Base-by-base conservation (phyloP, 92 coral and sea anemone genomes). In the Umimayanthus chanpuru region DNA sequence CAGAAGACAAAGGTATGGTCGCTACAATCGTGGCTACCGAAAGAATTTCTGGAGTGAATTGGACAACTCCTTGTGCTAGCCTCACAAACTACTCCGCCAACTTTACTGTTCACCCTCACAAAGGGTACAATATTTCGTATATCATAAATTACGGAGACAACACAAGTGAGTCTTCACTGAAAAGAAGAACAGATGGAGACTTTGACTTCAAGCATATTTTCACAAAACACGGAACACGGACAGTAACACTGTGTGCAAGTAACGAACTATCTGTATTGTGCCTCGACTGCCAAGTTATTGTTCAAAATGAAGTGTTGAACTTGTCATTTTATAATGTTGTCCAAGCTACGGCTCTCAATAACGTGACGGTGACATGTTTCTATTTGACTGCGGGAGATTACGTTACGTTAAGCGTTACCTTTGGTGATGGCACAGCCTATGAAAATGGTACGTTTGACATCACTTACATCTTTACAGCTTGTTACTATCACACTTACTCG, bases 391-490 rank as follows among this genome's bases (percentile, higher is more conserved):
- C 81, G 16, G 99, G 99, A 30, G 90, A 88, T 84, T 89, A 76
- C 11, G 93, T 96, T 4, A 91, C 91, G 23, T 68, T 95, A 29
- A 85, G 81, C 2, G 89, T 91, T 21, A 91, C 93, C 80, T 93
- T 92, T 36, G 94, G 93, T 20, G 98, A 96, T 79, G 94, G 93
- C 18, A 70, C 82, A 2, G 64, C 87, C 10, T 43, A 79, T 70
- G 79, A 81, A 6, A 96, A 93, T 47, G 98, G 98, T 20, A 91
- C 99, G 11, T 96, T 93, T 58, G 93, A 95, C 71, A 70, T 94
- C 18, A 85, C 61, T 6, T 86, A 91, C 20, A 67, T 91, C 25
- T 92, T 93, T 73, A 90, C 92, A 10, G 96, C 94, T 2, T 90
- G 91, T 41, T 89, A 89, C 66, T 90, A 76, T 65, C 94, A 96